A percentile compares a stretch with the other conserved stretches of the same genome.
These are phyloP conservation scores for Scatophagus argus DNA, from an alignment of 2,113 vertebrate species.

Conservation along the genomic window DNA sequence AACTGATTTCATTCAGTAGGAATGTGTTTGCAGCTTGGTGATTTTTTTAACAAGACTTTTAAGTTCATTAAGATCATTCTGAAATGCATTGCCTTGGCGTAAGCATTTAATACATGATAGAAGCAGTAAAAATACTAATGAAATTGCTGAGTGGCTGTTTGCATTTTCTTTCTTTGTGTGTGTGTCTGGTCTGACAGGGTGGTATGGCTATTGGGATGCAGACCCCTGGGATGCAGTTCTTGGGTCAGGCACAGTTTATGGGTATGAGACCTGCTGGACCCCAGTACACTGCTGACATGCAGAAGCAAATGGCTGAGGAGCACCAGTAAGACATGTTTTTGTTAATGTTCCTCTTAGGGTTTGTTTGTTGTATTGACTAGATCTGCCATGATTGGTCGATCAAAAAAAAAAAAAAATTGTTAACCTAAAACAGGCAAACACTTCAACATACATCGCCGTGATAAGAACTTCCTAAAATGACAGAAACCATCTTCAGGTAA, in stretches of 20 bases:
- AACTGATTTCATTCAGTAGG: slow-evolving; percentile 9
- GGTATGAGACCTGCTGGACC: slow-evolving; percentile 91
- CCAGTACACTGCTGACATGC: slow-evolving; percentile 92
- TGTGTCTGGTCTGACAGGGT: slow-evolving; percentile 87
- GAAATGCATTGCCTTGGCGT: slow-evolving; percentile 3
- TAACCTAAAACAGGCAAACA: no score
- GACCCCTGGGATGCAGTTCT: slow-evolving; percentile 89
- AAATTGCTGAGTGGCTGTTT: slow-evolving; percentile 3
- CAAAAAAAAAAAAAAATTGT: no score
- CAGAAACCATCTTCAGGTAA: no score
- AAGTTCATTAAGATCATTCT: slow-evolving; percentile 17
- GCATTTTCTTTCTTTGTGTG: slow-evolving; percentile 30
- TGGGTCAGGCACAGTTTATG: slow-evolving; percentile 92
- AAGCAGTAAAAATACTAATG: slow-evolving; percentile 3
- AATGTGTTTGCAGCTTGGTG: slow-evolving; percentile 15
- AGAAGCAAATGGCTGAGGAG: slow-evolving; percentile 98
- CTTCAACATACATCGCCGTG: no score
- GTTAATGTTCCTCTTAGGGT: background rate
- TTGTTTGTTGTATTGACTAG: no score
- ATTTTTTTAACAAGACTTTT: slow-evolving; percentile 37
- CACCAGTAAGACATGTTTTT: slow-evolving; percentile 90
- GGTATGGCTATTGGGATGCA: slow-evolving; percentile 93
- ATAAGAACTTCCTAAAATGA: no score
- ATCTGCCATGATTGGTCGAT: no score
- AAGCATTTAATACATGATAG: slow-evolving; percentile 8